Evolutionary conservation across 2,888 invertebrate species (phyloP), one percentile per base, ranked within the genome.

Genomic region (Apocheima hispidaria): DNA sequence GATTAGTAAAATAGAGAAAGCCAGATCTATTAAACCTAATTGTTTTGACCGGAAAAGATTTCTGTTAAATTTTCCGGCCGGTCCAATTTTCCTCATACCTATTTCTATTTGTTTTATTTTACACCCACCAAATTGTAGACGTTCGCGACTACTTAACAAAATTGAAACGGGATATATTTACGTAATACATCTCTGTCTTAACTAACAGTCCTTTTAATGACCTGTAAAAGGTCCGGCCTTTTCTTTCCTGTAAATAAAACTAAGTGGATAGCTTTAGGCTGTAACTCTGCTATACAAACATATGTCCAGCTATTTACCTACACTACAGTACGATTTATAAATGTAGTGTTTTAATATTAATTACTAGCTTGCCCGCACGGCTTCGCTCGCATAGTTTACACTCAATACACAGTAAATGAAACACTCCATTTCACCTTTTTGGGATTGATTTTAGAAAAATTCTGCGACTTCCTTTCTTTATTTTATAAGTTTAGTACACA

Each of bases 141-240:
- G 78, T 86, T 85, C 75, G 74, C 74, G 84, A 83, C 81, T 87
- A 90, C 90, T 90, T 87, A 84, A 82, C 81, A 76, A 86, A 90
- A 90, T 90, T 90, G 84, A 84, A 89, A 84, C 75, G 75, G 56
- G 55, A 56, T 64, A 77, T 76, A 79, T 77, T 78, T 61, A 66
- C 67, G 74, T 73, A 73, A 81, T 81, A 81, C 65, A 68, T 80
- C 76, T 81, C 74, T 75, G 78, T 77, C 77, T 72, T 67, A 71
- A 75, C 74, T 72, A 71, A 73, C 57, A 68, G 71, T 66, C 69
- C 53, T 71, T 73, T 76, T 78, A 77, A 78, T 77, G 73, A 69
- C 60, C 61, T 54, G 51, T 63, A 63, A 55, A 63, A 58, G 54
- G 63, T 61, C 55, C 58, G 36, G 46, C 51, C 54, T 60, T 64